Conservation (phyloP, 2,888 invertebrate species). For the Stramonita haemastoma region DNA sequence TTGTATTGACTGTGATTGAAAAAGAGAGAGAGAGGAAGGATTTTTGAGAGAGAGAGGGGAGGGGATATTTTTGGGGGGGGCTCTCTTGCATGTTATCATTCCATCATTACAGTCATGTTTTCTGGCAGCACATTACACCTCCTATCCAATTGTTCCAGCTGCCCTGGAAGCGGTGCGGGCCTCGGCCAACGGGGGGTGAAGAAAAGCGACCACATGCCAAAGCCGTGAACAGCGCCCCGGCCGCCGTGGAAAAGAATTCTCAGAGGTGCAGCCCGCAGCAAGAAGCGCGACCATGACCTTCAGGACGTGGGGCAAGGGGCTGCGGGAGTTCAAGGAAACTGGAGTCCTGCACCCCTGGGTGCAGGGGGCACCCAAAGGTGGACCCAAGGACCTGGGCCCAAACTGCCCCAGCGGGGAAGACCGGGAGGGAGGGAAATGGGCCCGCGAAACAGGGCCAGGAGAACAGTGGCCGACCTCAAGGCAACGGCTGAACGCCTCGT, state of each 20-base stretch:
- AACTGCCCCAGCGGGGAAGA: constrained; percentile 82
- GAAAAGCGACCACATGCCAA: constrained; percentile 89
- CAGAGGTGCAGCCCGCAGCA: constrained; percentile 88
- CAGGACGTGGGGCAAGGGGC: constrained; percentile 85
- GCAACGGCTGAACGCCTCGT: constrained; percentile 66
- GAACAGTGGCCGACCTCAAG: constrained; percentile 64
- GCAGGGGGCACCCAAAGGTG: constrained; percentile 63
- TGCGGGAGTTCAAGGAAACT: constrained; percentile 83
- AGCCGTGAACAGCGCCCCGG: constrained; percentile 92
- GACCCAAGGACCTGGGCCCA: constrained; percentile 83
- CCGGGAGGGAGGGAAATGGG: constrained; percentile 79
- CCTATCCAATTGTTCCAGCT: background rate
- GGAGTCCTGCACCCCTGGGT: constrained; percentile 70
- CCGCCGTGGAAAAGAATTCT: constrained; percentile 91
- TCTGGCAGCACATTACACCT: background rate
- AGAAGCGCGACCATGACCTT: constrained; percentile 88
- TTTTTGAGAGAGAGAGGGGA: too few relatives aligned
- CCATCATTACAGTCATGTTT: background rate
- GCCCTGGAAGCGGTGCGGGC: constrained; percentile 87
- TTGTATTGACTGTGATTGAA: too few relatives aligned
- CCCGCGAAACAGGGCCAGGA: constrained; percentile 58
- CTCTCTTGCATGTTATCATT: background rate
- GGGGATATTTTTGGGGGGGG: background rate
- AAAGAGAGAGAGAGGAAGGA: too few relatives aligned
- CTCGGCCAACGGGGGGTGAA: constrained; percentile 88